phyloP scores from a whole-genome alignment of 2,888 invertebrate species.

The Rutpela maculata region DNA sequence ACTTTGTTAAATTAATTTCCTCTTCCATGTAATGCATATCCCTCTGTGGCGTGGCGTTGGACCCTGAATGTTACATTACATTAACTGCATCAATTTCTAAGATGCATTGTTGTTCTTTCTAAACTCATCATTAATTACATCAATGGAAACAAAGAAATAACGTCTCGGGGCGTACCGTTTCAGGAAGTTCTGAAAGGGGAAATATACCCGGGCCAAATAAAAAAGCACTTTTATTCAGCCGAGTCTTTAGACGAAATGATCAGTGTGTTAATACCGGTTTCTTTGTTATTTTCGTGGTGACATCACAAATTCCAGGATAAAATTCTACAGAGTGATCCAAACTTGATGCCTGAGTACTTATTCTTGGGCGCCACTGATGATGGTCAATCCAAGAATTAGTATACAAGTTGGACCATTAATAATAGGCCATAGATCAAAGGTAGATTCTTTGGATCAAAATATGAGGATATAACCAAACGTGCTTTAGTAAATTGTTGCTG shows the following conservation, averaged over 20 bases:
- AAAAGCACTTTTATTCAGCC: not conserved
- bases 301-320: not conserved
- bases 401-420: no score
- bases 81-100: conserved; percentile 25
- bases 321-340: no score
- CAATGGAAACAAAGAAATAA: conserved; percentile 24
- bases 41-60: conserved; percentile 21
- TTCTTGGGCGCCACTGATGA: no score
- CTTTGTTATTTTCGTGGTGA: not conserved
- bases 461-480: no score
- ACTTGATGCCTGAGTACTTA: no score
- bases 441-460: no score
- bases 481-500: no score
- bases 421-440: no score
- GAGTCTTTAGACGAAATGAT: not conserved
- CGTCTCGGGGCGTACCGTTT: not conserved
- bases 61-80: conserved; percentile 20
- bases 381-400: no score
- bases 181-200: not conserved
- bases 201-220: not conserved
- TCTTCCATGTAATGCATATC: conserved; percentile 33
- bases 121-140: conserved; percentile 31
- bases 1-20: conserved; percentile 40
- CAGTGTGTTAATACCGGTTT: not conserved
- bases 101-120: conserved; percentile 34